A percentile compares a stretch with the other conserved stretches of the same genome.
These are phyloP conservation scores for Agraylea sexmaculata DNA, from an alignment of 1,140 invertebrate species.

Conservation along the genomic window DNA sequence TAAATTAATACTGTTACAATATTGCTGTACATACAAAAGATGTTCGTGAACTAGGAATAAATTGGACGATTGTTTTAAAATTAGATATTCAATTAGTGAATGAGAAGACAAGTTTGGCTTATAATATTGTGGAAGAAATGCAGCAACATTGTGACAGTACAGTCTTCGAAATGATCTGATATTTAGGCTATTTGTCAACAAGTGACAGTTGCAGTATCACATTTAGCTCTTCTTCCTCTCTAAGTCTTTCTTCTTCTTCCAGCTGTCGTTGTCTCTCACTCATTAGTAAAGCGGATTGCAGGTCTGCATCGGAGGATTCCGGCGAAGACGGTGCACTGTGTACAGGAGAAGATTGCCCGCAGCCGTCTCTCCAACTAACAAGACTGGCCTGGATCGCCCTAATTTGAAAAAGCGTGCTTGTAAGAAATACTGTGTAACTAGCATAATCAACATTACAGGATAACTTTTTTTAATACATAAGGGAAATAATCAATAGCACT, in stretches of 20 bases:
- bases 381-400: slow-evolving; percentile 22
- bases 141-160: slow-evolving; percentile 29
- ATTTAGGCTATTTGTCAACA: slow-evolving; percentile 29
- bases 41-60: no score
- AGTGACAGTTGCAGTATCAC: slow-evolving; percentile 28
- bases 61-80: no score
- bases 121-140: no score
- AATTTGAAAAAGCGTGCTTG: no score
- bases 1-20: no score
- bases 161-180: slow-evolving; percentile 18
- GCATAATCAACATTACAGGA: background rate
- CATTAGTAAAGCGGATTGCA: slow-evolving; percentile 25
- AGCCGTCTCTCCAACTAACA: slow-evolving; percentile 25
- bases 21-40: no score
- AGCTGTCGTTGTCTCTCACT: slow-evolving; percentile 26
- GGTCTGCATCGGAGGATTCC: slow-evolving; percentile 17
- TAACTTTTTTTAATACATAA: background rate
- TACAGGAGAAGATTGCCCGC: slow-evolving; percentile 28
- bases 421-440: background rate
- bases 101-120: no score
- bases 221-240: slow-evolving; percentile 26
- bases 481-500: background rate
- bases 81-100: no score
- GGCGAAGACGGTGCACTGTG: slow-evolving; percentile 9
- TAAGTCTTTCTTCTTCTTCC: slow-evolving; percentile 21